Evolutionary conservation across 2,797 vertebrate species (phyloP).

Genomic region (Sebastes minor): DNA sequence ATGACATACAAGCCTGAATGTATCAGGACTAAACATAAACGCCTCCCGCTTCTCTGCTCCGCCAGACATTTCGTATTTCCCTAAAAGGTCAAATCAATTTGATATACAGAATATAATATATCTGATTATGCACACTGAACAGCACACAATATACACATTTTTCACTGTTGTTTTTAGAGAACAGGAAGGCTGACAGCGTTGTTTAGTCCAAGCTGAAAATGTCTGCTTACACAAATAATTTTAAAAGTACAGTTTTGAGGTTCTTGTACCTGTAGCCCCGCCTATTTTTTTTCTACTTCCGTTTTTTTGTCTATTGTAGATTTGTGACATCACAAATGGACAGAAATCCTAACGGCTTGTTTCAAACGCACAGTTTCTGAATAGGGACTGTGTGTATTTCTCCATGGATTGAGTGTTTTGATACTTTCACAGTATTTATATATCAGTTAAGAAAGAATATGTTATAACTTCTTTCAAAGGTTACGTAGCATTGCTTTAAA

Average conservation of each 20-base stretch:
- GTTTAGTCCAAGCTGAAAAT: neutral
- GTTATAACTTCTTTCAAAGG: neutral
- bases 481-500: neutral
- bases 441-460: neutral
- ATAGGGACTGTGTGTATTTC: too few species aligned
- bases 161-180: neutral
- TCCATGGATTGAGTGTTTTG: too few species aligned
- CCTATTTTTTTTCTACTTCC: too few species aligned
- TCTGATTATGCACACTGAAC: slow-evolving; percentile 27
- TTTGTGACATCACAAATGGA: too few species aligned
- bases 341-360: too few species aligned
- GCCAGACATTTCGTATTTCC: slow-evolving; percentile 33
- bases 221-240: neutral
- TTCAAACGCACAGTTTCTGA: too few species aligned
- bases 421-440: too few species aligned
- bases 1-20: slow-evolving; percentile 23
- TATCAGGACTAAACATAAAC: slow-evolving; percentile 31
- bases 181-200: neutral
- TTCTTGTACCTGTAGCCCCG: neutral
- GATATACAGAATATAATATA: slow-evolving; percentile 24
- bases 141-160: neutral
- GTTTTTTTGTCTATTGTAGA: too few species aligned
- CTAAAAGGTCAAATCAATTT: slow-evolving; percentile 58
- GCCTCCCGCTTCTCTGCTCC: slow-evolving; percentile 12
- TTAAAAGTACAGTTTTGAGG: neutral